These are phyloP conservation scores for Meloidogyne chitwoodi DNA, from an alignment of 1,140 invertebrate genomes.

Conservation along the genomic window DNA sequence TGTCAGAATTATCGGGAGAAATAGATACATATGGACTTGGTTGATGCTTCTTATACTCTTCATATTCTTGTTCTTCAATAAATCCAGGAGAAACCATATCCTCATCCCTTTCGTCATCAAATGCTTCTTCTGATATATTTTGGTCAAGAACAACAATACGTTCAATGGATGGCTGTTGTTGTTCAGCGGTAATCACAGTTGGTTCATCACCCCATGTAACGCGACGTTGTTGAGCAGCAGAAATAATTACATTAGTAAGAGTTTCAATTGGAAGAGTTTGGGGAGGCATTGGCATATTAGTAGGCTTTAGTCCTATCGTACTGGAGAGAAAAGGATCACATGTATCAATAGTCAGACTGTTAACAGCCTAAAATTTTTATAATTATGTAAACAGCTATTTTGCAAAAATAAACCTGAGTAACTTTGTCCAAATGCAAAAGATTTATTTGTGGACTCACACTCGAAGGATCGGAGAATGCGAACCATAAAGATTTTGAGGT, in stretches of 20 bases:
- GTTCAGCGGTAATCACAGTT: background rate
- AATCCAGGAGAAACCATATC: background rate
- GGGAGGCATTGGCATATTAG: background rate
- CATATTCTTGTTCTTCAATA: conserved; percentile 2
- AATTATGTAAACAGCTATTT: no score
- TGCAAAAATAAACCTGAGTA: conserved; percentile 9
- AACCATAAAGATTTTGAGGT: conserved; percentile 16
- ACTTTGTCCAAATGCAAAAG: conserved; percentile 19
- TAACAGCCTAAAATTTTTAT: background rate
- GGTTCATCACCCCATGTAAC: conserved; percentile 16
- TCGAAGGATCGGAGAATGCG: conserved; percentile 5
- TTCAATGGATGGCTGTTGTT: background rate
- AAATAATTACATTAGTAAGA: background rate
- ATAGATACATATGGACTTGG: background rate
- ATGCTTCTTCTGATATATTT: background rate
- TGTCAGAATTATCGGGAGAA: background rate
- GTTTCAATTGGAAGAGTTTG: background rate
- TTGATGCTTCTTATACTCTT: background rate
- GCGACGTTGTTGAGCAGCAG: background rate
- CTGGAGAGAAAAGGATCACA: conserved; percentile 10
- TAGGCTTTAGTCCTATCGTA: background rate
- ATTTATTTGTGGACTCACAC: background rate
- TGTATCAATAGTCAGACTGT: conserved; percentile 1
- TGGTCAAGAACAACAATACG: background rate
- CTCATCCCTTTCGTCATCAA: background rate